Conservation (phyloP, 2,113 vertebrate genomes). For the Syngnathus scovelli region DNA sequence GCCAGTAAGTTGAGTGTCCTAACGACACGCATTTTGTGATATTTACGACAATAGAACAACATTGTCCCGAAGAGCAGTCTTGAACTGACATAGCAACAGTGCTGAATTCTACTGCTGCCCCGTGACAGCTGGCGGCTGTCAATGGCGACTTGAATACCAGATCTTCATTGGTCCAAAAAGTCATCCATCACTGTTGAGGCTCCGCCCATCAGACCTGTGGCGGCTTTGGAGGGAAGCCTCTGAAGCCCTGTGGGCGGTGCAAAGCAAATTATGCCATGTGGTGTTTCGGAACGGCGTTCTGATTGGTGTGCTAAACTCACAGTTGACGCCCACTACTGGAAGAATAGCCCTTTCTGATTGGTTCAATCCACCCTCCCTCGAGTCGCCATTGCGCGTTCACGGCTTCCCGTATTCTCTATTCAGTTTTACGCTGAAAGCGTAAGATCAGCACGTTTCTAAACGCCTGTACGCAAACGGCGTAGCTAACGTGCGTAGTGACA, state of each 20-base stretch:
- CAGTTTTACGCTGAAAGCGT: conserved; percentile 37
- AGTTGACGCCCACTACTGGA: conserved; percentile 49
- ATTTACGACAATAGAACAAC: background rate
- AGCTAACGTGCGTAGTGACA: conserved; percentile 65
- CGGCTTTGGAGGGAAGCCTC: conserved; percentile 38
- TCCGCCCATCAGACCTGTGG: conserved; percentile 49
- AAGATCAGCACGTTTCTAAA: conserved; percentile 15
- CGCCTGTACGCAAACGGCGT: conserved; percentile 56
- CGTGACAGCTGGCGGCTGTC: conserved; percentile 49
- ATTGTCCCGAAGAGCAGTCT: conserved; percentile 8
- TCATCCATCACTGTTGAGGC: conserved; percentile 36
- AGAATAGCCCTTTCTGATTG: conserved; percentile 56
- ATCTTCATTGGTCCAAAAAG: conserved; percentile 50
- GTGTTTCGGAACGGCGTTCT: conserved; percentile 32
- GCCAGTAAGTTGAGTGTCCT: no score
- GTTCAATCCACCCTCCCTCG: conserved; percentile 46
- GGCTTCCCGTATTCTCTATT: conserved; percentile 54
- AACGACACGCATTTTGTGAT: background rate
- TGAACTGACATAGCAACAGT: conserved; percentile 67
- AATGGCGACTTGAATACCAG: conserved; percentile 15
- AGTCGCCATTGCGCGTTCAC: conserved; percentile 61
- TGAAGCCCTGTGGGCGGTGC: conserved; percentile 55
- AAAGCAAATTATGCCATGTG: conserved; percentile 69
- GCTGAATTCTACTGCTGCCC: conserved; percentile 36
- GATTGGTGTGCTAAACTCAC: conserved; percentile 41